phyloP scores from a whole-genome alignment of 2,797 vertebrate species.

The Chromobotia macracanthus region DNA sequence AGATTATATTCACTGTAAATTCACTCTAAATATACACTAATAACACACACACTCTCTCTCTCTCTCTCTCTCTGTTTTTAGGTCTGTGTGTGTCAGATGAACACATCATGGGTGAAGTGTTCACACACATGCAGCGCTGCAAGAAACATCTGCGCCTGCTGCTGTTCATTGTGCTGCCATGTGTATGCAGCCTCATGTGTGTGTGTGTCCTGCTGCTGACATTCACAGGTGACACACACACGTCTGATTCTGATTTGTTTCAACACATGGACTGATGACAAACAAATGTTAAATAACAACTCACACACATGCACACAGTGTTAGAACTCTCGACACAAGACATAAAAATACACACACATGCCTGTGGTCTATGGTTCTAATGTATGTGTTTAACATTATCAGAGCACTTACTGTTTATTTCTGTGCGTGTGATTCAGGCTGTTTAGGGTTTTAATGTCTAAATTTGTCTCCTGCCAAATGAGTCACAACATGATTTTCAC shows the following conservation, averaged over 20 bases:
- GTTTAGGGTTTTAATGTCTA: constrained; percentile 72
- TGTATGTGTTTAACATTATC: constrained; percentile 18
- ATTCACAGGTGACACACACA: constrained; percentile 32
- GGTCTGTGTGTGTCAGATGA: constrained; percentile 63
- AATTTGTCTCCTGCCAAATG: constrained; percentile 75
- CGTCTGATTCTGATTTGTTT: not conserved
- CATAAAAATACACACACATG: constrained; percentile 27
- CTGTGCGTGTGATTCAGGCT: constrained; percentile 73
- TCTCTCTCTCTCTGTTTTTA: not conserved
- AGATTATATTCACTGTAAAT: no score
- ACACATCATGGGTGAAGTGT: constrained; percentile 74
- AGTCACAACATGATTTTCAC: constrained; percentile 67
- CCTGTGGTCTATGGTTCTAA: not conserved
- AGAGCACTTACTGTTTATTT: not conserved
- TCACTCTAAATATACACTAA: no score
- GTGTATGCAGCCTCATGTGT: constrained; percentile 68
- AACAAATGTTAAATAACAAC: constrained; percentile 45
- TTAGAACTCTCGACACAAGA: no score
- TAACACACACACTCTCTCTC: no score
- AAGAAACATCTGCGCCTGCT: constrained; percentile 76
- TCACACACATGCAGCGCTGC: constrained; percentile 78
- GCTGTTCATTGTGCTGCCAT: constrained; percentile 79
- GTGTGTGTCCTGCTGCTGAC: constrained; percentile 27
- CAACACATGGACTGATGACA: constrained; percentile 18
- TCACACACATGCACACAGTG: constrained; percentile 23